Evolutionary conservation across 2,888 invertebrate genomes (phyloP).

Genomic region (Polyommatus iphigenia): DNA sequence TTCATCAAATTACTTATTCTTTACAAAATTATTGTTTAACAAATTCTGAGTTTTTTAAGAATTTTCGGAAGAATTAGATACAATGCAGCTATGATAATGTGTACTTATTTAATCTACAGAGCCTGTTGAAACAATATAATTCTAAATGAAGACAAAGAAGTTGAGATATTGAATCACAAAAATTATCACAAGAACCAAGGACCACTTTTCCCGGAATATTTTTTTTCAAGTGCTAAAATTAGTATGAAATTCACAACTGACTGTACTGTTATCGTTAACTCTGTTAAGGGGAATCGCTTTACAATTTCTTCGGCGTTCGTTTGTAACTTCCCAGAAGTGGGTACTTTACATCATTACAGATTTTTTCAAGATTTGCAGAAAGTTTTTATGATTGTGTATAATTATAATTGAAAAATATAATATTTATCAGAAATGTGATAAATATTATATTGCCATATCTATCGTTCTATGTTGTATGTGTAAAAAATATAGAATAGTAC

Average conservation of each 20-base stretch:
- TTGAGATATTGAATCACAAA: not conserved
- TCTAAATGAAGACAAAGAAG: not conserved
- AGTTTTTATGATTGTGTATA: not conserved
- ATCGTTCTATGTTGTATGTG: not conserved
- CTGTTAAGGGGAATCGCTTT: constrained; percentile 14
- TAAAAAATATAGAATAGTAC: too few relatives aligned
- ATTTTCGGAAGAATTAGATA: not conserved
- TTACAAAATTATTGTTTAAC: not conserved
- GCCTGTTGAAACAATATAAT: not conserved
- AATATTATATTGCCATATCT: not conserved
- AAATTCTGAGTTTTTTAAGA: not conserved
- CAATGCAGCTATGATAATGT: not conserved
- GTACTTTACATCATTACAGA: not conserved
- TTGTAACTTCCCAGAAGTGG: not conserved
- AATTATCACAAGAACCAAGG: not conserved
- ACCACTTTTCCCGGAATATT: not conserved
- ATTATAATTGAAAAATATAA: not conserved
- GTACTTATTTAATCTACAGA: not conserved
- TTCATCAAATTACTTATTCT: not conserved
- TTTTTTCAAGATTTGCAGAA: not conserved
- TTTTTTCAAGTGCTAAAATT: not conserved
- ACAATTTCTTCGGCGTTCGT: not conserved
- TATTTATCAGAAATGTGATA: not conserved
- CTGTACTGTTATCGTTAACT: constrained; percentile 12
- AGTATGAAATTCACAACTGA: not conserved